Evolutionary conservation across 2,888 invertebrate genomes (phyloP).

Genomic region (Orthosia incerta): DNA sequence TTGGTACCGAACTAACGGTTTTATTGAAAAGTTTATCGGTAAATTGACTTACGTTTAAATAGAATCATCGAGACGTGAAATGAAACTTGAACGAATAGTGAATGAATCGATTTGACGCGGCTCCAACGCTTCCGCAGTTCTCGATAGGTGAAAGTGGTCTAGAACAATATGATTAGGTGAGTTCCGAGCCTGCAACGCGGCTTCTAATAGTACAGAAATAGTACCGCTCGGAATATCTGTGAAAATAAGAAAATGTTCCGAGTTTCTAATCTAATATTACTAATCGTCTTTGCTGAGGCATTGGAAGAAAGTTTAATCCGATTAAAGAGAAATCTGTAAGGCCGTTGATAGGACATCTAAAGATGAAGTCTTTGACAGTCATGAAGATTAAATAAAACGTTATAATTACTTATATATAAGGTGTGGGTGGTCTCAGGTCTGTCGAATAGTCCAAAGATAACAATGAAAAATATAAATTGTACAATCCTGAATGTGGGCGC

Average conservation of each 20-base stretch:
- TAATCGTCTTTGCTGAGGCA: constrained; percentile 21
- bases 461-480: constrained; percentile 1
- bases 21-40: constrained; percentile 56
- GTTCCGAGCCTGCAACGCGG: constrained; percentile 34
- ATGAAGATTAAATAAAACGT: not conserved
- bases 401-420: not conserved
- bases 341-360: not conserved
- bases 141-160: constrained; percentile 71
- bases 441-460: not conserved
- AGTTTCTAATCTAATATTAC: constrained; percentile 31
- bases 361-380: constrained; percentile 5
- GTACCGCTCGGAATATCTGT: constrained; percentile 48
- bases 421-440: too few relatives aligned
- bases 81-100: constrained; percentile 68
- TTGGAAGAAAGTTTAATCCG: constrained; percentile 15
- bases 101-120: constrained; percentile 73
- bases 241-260: constrained; percentile 50
- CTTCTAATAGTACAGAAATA: constrained; percentile 38
- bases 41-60: constrained; percentile 58
- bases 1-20: constrained; percentile 48
- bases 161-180: constrained; percentile 62
- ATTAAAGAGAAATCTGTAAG: constrained; percentile 36
- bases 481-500: not conserved
- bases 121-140: constrained; percentile 69
- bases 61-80: constrained; percentile 75